Evolutionary conservation across 1,140 invertebrate species (phyloP).

Genomic region (Reticulitermes speratus): DNA sequence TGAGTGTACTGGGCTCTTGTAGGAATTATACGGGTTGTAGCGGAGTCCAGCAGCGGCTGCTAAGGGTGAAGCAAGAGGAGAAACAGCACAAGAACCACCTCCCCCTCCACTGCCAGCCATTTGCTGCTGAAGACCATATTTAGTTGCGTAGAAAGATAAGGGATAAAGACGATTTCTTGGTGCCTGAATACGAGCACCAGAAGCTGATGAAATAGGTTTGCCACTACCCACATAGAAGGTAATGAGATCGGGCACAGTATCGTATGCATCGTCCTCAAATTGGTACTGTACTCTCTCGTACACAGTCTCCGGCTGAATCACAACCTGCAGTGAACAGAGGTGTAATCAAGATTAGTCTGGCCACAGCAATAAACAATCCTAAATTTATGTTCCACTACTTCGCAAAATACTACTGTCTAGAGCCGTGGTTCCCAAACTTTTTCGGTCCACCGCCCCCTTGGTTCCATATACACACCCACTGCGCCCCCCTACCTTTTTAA

Average conservation of each 20-base stretch:
- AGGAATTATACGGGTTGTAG: slow-evolving; percentile 38
- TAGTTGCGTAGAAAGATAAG: slow-evolving; percentile 62
- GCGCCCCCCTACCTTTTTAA: too few species aligned
- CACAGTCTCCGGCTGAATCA: slow-evolving; percentile 84
- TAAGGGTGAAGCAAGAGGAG: slow-evolving; percentile 36
- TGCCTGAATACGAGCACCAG: slow-evolving; percentile 79
- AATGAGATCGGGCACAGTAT: slow-evolving; percentile 90
- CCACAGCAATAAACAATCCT: too few species aligned
- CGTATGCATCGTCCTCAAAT: slow-evolving; percentile 92
- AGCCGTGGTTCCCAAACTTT: too few species aligned
- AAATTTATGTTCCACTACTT: too few species aligned
- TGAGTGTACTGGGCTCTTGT: slow-evolving; percentile 48
- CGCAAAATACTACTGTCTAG: too few species aligned
- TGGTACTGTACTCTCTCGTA: slow-evolving; percentile 90
- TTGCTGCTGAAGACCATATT: slow-evolving; percentile 50
- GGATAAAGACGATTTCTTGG: slow-evolving; percentile 73
- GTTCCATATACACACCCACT: too few species aligned
- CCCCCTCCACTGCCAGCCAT: slow-evolving; percentile 37
- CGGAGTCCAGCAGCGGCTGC: slow-evolving; percentile 21
- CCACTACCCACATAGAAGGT: slow-evolving; percentile 92
- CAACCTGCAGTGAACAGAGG: slow-evolving; percentile 58
- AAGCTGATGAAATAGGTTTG: slow-evolving; percentile 79
- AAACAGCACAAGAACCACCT: slow-evolving; percentile 33
- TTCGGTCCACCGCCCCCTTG: too few species aligned
- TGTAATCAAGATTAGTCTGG: neutral